A percentile compares a stretch with the other conserved stretches of the same genome.
These are phyloP conservation scores for Heterodera schachtii DNA, from an alignment of 1,140 invertebrate genomes.

Conservation along the genomic window DNA sequence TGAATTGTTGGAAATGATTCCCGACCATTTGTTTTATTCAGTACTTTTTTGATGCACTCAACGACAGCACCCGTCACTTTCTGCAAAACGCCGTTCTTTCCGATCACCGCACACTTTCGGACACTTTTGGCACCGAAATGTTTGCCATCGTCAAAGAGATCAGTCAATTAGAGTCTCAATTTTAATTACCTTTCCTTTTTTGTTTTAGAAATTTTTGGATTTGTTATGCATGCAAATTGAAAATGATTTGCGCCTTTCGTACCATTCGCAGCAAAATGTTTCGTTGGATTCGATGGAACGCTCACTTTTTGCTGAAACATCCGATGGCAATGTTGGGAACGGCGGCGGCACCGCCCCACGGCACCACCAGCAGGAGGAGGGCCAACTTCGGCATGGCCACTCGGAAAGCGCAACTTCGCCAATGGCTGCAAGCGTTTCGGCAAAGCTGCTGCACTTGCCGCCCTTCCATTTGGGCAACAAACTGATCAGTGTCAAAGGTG, in stretches of 20 bases:
- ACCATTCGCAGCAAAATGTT: constrained; percentile 42
- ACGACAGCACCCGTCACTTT: constrained; percentile 31
- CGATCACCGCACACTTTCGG: constrained; percentile 72
- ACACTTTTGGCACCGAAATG: constrained; percentile 67
- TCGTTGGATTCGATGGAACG: constrained; percentile 30
- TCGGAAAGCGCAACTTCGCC: not conserved
- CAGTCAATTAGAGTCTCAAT: not conserved
- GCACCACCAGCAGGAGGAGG: not conserved
- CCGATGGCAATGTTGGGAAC: not conserved
- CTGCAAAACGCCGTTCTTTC: constrained; percentile 71
- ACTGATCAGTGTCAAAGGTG: constrained; percentile 37
- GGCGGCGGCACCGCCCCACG: not conserved
- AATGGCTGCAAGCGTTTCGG: not conserved
- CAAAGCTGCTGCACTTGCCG: constrained; percentile 34
- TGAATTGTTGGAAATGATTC: not conserved
- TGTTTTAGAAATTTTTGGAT: constrained; percentile 46
- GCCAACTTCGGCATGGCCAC: not conserved
- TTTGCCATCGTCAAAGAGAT: constrained; percentile 12
- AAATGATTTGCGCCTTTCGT: constrained; percentile 56
- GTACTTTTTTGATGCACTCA: constrained; percentile 29
- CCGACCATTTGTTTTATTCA: not conserved
- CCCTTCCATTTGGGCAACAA: constrained; percentile 24
- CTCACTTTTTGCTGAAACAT: constrained; percentile 5
- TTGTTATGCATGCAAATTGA: constrained; percentile 52
- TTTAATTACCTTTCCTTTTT: constrained; percentile 2